A percentile compares a stretch with the other conserved stretches of the same genome.
phyloP scores from a whole-genome alignment of 2,797 vertebrate species.

The Neoniphon sammara region DNA sequence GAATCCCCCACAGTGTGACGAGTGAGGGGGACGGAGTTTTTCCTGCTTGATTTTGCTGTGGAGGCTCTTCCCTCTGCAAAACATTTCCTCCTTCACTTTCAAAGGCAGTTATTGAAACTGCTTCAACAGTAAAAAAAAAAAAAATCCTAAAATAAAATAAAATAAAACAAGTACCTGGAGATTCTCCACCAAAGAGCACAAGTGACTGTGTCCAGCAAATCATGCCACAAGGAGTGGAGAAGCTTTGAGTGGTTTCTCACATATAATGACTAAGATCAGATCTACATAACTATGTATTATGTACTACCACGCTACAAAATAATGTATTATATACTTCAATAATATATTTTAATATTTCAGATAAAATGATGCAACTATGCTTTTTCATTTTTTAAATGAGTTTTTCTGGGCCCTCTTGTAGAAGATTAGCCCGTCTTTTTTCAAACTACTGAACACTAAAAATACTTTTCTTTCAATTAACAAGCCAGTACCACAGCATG shows the following conservation, averaged over 20 bases:
- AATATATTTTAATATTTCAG: too few relatives aligned
- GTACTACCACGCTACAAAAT: slow-evolving; percentile 22
- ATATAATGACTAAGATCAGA: slow-evolving; percentile 45
- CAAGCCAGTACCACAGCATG: slow-evolving; percentile 1
- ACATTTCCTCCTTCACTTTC: slow-evolving; percentile 65
- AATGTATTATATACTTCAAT: slow-evolving; percentile 6
- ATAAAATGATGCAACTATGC: not conserved
- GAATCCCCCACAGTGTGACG: slow-evolving; percentile 74
- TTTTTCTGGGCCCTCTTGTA: not conserved
- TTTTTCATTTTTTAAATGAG: slow-evolving; percentile 20
- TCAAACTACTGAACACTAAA: slow-evolving; percentile 7
- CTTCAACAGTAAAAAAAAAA: slow-evolving; percentile 30
- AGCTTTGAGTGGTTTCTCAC: slow-evolving; percentile 18
- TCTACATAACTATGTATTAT: slow-evolving; percentile 23
- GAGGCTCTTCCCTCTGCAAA: slow-evolving; percentile 70
- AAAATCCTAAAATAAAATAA: not conserved
- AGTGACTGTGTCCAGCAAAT: slow-evolving; percentile 21
- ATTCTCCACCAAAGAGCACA: slow-evolving; percentile 39
- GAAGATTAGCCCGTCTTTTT: too few relatives aligned
- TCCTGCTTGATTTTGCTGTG: slow-evolving; percentile 70
- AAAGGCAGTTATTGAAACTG: slow-evolving; percentile 57
- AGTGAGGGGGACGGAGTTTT: slow-evolving; percentile 49
- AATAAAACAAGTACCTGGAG: slow-evolving; percentile 10
- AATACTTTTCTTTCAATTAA: slow-evolving; percentile 21
- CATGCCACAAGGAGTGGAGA: slow-evolving; percentile 19